Evolutionary conservation across 2,797 vertebrate genomes (phyloP).

Genomic region (Enoplosus armatus): DNA sequence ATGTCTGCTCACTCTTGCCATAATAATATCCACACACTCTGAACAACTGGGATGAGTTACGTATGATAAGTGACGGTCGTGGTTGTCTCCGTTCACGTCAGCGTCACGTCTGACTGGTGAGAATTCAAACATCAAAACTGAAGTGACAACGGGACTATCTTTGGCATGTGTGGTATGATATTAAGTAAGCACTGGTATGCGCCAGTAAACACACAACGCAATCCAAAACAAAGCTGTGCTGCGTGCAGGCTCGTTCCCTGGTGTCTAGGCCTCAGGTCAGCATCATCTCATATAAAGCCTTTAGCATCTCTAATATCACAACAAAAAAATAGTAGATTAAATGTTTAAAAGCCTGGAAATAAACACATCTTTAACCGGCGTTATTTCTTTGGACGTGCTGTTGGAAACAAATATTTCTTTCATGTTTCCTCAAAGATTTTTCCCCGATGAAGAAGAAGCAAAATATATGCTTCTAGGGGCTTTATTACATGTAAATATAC

Average conservation of each 20-base stretch:
- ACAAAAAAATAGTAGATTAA: background rate
- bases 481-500: background rate
- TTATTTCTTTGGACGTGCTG: background rate
- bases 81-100: slow-evolving; percentile 6
- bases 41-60: background rate
- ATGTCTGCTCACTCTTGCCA: background rate
- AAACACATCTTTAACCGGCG: background rate
- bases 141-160: slow-evolving; percentile 71
- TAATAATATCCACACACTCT: background rate
- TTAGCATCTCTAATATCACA: background rate
- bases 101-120: slow-evolving; percentile 46
- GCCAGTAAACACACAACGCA: slow-evolving; percentile 79
- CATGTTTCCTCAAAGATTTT: background rate
- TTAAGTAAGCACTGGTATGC: slow-evolving; percentile 77
- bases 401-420: background rate
- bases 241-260: slow-evolving; percentile 46
- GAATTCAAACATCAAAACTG: slow-evolving; percentile 55
- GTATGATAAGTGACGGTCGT: background rate
- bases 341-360: background rate
- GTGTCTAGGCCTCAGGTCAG: slow-evolving; percentile 61
- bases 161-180: slow-evolving; percentile 79
- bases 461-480: background rate
- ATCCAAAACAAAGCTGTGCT: slow-evolving; percentile 80
- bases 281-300: slow-evolving; percentile 37
- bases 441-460: background rate